phyloP scores from a whole-genome alignment of 2,888 invertebrate genomes.

The Diplazon laetatorius region DNA sequence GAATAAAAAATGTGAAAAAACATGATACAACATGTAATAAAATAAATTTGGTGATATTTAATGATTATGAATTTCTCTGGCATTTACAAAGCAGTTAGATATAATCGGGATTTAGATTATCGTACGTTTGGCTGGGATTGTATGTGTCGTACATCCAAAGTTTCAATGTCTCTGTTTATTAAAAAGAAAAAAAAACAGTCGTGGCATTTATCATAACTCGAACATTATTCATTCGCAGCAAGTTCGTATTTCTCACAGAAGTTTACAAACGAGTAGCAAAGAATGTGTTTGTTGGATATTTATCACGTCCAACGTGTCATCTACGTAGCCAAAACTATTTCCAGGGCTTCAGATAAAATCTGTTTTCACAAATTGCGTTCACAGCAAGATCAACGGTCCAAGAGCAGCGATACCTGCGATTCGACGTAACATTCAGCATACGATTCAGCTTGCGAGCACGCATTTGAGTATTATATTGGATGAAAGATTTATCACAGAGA shows the following conservation, averaged over 20 bases:
- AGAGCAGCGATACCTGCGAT: conserved; percentile 17
- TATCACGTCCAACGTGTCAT: conserved; percentile 50
- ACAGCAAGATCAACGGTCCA: conserved; percentile 50
- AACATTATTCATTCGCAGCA: conserved; percentile 2
- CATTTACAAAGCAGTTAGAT: no score
- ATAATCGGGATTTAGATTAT: no score
- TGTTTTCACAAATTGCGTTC: conserved; percentile 60
- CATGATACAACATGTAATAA: no score
- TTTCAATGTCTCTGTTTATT: conserved; percentile 35
- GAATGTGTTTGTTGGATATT: conserved; percentile 55
- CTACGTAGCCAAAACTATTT: conserved; percentile 54
- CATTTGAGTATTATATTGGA: conserved; percentile 47
- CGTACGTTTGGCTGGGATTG: no score
- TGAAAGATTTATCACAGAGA: conserved; percentile 42
- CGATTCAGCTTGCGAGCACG: conserved; percentile 30
- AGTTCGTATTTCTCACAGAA: conserved; percentile 45
- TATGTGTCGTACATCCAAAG: no score
- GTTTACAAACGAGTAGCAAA: no score
- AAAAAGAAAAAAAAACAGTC: conserved; percentile 20
- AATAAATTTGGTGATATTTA: no score
- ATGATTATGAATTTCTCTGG: no score
- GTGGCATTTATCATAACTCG: conserved; percentile 46
- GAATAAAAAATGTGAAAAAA: no score
- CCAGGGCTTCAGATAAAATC: conserved; percentile 60
- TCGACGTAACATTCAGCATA: conserved; percentile 23